These are phyloP conservation scores for Phymanthus crucifer DNA, from an alignment of 92 coral and sea anemone genomes.

Conservation along the genomic window DNA sequence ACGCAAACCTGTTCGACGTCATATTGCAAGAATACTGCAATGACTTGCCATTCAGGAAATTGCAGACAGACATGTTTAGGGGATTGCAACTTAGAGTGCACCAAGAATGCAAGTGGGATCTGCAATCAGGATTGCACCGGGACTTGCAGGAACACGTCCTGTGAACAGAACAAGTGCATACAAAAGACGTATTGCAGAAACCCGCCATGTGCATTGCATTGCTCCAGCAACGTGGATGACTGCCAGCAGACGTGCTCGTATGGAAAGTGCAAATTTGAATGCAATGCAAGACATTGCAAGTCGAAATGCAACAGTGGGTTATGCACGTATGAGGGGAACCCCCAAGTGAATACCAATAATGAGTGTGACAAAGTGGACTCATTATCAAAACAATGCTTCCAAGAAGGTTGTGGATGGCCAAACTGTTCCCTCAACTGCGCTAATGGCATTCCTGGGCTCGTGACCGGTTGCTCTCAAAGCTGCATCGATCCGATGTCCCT, in stretches of 20 bases:
- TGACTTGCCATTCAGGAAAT: constrained; percentile 19
- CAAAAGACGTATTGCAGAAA: constrained; percentile 23
- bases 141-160: constrained; percentile 6
- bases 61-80: constrained; percentile 25
- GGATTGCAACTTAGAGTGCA: constrained; percentile 24
- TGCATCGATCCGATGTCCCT: constrained; percentile 22
- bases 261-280: constrained; percentile 23
- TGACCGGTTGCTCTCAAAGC: constrained; percentile 16
- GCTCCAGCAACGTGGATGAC: constrained; percentile 26
- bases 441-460: not conserved
- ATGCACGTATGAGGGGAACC: constrained; percentile 29
- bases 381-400: constrained; percentile 17
- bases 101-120: constrained; percentile 6
- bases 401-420: constrained; percentile 42
- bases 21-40: constrained; percentile 25
- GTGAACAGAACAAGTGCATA: constrained; percentile 22
- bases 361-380: constrained; percentile 19
- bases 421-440: constrained; percentile 26
- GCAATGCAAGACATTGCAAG: constrained; percentile 31
- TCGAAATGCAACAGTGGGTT: constrained; percentile 15
- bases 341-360: constrained; percentile 14
- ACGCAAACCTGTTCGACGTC: constrained; percentile 25
- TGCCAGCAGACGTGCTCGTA: constrained; percentile 25
- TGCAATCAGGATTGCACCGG: constrained; percentile 32
- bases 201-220: constrained; percentile 26